Conservation (phyloP, 1,140 invertebrate species). For the Ylistrum balloti region DNA sequence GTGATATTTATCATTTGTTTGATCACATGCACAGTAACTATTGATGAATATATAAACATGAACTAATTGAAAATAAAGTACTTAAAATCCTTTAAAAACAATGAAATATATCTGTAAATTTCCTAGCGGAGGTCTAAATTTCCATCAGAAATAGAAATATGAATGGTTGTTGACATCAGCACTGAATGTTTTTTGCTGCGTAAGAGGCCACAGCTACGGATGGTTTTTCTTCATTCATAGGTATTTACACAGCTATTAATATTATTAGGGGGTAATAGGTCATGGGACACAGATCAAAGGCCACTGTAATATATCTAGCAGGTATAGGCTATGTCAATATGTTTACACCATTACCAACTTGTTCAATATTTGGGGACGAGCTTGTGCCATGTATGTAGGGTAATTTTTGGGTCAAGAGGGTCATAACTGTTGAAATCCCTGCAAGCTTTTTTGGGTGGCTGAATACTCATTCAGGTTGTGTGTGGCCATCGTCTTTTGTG, state of each 20-base stretch:
- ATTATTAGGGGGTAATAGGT: neutral
- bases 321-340: constrained; percentile 8
- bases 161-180: too few relatives aligned
- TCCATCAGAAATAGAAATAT: too few relatives aligned
- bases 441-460: constrained; percentile 26
- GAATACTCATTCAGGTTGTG: neutral
- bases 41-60: too few relatives aligned
- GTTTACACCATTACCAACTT: neutral
- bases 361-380: constrained; percentile 23
- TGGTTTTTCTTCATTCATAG: neutral
- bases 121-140: too few relatives aligned
- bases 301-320: neutral
- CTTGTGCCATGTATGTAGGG: neutral
- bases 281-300: constrained; percentile 26
- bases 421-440: constrained; percentile 22
- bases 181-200: neutral
- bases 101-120: too few relatives aligned
- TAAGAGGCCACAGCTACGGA: neutral
- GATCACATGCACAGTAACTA: too few relatives aligned
- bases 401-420: neutral
- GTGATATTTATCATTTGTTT: too few relatives aligned
- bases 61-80: too few relatives aligned
- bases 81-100: too few relatives aligned
- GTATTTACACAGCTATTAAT: neutral
- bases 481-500: neutral